These are phyloP conservation scores for Podabrus alpinus DNA, from an alignment of 2,888 invertebrate species.

Conservation along the genomic window DNA sequence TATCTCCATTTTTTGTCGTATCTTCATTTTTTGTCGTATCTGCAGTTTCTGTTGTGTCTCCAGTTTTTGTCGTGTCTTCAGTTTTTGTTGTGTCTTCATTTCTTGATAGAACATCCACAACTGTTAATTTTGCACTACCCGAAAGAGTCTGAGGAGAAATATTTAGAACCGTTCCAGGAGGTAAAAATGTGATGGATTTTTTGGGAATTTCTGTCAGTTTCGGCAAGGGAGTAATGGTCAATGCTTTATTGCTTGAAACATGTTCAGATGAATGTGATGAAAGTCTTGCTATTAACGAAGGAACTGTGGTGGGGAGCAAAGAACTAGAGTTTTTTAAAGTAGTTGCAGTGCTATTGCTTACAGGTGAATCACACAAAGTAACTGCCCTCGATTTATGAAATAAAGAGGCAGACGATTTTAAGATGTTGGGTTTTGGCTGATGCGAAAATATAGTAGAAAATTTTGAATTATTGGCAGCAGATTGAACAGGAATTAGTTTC, in stretches of 20 bases:
- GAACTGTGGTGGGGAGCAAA: background rate
- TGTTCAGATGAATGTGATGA: background rate
- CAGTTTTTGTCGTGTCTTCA: too few relatives aligned
- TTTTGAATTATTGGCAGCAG: background rate
- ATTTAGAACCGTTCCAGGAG: background rate
- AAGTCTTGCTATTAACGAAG: background rate
- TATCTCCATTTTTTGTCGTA: background rate
- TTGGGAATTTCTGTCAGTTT: background rate
- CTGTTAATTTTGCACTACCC: background rate
- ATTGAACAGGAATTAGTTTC: background rate
- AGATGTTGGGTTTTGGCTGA: background rate
- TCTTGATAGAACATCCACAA: background rate
- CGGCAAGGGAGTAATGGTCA: background rate
- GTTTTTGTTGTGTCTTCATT: too few relatives aligned
- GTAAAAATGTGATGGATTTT: background rate
- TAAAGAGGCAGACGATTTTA: background rate
- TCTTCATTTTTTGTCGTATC: background rate
- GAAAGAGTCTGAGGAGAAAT: background rate
- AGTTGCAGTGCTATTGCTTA: background rate
- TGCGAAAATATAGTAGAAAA: background rate
- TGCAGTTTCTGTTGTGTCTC: background rate
- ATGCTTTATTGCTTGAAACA: background rate
- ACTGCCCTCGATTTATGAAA: background rate
- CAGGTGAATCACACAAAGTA: background rate
- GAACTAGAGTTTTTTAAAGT: background rate